These are phyloP conservation scores for Dasyprocta punctata DNA, from an alignment of 2,113 vertebrate species.

Conservation along the genomic window DNA sequence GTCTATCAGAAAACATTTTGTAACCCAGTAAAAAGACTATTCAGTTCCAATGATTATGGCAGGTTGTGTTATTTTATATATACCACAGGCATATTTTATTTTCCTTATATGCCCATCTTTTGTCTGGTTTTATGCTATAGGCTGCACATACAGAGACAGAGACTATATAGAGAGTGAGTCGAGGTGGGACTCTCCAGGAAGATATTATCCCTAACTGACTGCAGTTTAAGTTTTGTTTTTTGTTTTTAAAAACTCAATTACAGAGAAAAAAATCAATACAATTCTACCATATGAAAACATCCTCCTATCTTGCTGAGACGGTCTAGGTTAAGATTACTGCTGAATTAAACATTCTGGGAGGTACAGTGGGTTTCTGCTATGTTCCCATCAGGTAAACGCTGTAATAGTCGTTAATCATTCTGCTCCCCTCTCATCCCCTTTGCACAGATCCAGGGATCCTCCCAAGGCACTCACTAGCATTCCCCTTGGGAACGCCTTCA, in stretches of 20 bases:
- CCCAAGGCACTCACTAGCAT: neutral
- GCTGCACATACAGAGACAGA: neutral
- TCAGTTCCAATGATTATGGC: neutral
- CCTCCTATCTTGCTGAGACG: neutral
- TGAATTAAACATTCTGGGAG: neutral
- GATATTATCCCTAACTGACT: neutral
- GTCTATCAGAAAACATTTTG: neutral
- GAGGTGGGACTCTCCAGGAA: neutral
- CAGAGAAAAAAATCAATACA: neutral
- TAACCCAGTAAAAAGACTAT: neutral
- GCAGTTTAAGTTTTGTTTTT: neutral
- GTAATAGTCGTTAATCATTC: neutral
- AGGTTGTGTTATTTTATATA: neutral
- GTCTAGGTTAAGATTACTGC: neutral
- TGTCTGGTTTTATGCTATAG: neutral
- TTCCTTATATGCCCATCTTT: neutral
- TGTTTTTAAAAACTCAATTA: slow-evolving; percentile 9
- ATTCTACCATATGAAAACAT: neutral
- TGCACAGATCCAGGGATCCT: neutral
- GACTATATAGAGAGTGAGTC: neutral
- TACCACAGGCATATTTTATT: neutral
- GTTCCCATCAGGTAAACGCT: neutral
- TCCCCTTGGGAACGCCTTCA: neutral
- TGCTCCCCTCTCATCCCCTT: no score
- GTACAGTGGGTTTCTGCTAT: neutral